A percentile compares a stretch with the other conserved stretches of the same genome.
phyloP scores from a whole-genome alignment of 35 echinoderm and acorn worm species.

The Acanthaster planci region DNA sequence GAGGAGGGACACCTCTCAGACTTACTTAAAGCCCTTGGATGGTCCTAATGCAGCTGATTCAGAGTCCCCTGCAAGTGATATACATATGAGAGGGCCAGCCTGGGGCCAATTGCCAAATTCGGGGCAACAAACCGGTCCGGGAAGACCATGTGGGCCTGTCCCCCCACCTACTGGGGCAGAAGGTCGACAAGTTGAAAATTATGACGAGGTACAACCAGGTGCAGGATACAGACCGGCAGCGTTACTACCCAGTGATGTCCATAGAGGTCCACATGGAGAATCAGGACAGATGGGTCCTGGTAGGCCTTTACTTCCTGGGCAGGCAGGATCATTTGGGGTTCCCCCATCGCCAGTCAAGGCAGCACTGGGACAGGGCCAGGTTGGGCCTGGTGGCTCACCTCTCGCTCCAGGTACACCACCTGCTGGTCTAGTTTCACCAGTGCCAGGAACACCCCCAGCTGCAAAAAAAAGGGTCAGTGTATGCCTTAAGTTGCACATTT shows the following conservation, averaged over 20 bases:
- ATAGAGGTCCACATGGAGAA: background rate
- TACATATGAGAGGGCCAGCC: background rate
- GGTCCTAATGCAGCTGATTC: conserved; percentile 8
- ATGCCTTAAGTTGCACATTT: background rate
- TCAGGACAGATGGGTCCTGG: conserved; percentile 13
- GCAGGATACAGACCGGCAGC: background rate
- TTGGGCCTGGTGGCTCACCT: background rate
- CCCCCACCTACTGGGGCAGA: conserved; percentile 1
- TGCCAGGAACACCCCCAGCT: conserved; percentile 30
- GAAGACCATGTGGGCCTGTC: background rate
- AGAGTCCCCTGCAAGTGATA: background rate
- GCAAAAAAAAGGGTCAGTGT: conserved; percentile 23
- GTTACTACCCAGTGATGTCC: background rate
- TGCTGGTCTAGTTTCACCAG: conserved; percentile 19
- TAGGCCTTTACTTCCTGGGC: background rate
- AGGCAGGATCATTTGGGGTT: background rate
- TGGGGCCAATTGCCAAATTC: conserved; percentile 36
- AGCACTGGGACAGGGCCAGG: background rate
- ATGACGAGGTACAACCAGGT: background rate
- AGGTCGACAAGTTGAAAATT: background rate
- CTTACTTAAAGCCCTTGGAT: background rate
- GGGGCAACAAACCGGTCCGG: conserved; percentile 3
- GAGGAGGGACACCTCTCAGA: background rate
- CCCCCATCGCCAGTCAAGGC: conserved; percentile 1
- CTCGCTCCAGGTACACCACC: background rate